These are phyloP conservation scores for Psittacula echo DNA, from an alignment of 2,797 vertebrate species.

Conservation along the genomic window DNA sequence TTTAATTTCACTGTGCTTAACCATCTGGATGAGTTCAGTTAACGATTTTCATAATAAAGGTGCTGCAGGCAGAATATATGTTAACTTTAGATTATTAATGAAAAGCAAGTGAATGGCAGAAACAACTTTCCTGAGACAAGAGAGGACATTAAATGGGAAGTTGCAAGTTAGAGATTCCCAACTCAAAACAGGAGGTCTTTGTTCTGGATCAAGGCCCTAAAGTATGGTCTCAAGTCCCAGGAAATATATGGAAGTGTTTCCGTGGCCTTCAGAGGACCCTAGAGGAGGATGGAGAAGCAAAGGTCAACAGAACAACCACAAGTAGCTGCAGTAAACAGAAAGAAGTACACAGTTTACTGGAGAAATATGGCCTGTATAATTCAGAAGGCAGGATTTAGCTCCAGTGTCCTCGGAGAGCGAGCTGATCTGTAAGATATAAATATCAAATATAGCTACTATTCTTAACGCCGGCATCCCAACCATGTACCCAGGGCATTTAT, in stretches of 20 bases:
- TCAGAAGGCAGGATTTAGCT: slow-evolving; percentile 45
- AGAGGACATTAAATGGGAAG: neutral
- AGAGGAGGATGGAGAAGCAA: slow-evolving; percentile 17
- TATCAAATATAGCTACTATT: slow-evolving; percentile 63
- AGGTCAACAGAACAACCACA: slow-evolving; percentile 46
- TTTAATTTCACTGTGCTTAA: neutral
- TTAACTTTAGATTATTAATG: neutral
- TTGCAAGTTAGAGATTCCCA: neutral
- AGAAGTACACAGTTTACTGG: slow-evolving; percentile 9
- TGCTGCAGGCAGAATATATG: neutral
- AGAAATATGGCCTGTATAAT: slow-evolving; percentile 43
- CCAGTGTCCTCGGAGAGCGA: neutral
- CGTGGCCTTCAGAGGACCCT: neutral
- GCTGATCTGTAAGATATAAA: slow-evolving; percentile 58
- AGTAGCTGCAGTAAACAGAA: slow-evolving; percentile 57
- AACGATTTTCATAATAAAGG: neutral
- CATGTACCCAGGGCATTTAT: slow-evolving; percentile 39
- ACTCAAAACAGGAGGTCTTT: neutral
- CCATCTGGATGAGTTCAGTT: neutral
- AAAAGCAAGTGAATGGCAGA: neutral
- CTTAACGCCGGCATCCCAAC: slow-evolving; percentile 33
- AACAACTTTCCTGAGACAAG: neutral
- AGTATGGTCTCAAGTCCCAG: neutral
- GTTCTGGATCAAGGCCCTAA: neutral
- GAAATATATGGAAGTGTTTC: neutral